phyloP scores from a whole-genome alignment of 2,113 vertebrate genomes.

The Pteropus alecto region DNA sequence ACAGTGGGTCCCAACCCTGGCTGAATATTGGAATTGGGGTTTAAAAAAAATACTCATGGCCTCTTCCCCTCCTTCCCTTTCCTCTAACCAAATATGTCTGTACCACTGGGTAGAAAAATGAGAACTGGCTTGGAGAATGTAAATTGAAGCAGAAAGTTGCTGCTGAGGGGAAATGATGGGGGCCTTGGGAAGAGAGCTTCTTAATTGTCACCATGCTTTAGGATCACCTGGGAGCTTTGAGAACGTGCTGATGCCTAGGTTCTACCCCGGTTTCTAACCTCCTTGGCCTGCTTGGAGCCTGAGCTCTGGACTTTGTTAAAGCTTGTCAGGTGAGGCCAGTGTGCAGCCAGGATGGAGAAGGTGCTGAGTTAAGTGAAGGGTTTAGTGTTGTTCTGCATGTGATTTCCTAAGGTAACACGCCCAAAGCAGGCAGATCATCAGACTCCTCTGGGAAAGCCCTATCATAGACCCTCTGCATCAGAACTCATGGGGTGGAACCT shows the following conservation, averaged over 20 bases:
- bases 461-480: neutral
- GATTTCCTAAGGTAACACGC: neutral
- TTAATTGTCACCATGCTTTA: neutral
- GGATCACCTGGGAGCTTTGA: neutral
- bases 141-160: neutral
- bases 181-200: neutral
- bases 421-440: neutral
- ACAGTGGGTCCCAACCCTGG: neutral
- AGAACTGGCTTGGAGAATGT: neutral
- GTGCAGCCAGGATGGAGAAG: neutral
- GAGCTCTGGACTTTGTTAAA: neutral
- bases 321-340: neutral
- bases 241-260: neutral
- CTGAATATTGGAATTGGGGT: neutral
- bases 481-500: neutral
- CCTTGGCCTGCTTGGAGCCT: neutral
- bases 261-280: neutral
- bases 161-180: neutral
- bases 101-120: neutral
- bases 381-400: neutral
- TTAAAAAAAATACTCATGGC: neutral
- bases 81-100: neutral
- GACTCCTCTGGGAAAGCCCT: neutral
- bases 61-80: neutral
- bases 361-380: neutral